Evolutionary conservation across 2,888 invertebrate genomes (phyloP), one percentile per base, ranked within the genome.

Genomic region (Amblyteles armatorius): DNA sequence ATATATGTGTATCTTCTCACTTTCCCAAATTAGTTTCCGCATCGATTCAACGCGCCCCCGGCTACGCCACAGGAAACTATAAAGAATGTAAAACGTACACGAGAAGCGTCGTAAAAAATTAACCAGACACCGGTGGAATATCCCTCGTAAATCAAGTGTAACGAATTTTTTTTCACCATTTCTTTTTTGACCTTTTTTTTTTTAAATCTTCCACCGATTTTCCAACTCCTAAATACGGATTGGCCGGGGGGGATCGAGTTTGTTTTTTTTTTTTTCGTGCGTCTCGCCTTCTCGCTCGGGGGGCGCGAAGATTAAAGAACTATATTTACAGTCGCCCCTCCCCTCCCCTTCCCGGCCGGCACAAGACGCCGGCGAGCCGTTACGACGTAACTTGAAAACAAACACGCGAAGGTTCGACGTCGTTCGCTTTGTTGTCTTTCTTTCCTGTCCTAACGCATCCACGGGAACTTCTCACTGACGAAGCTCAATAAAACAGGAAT

Each of bases 361-460:
- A 2, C 60, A 29, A 69, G 60, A 69, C 74, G 33, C 57, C 65
- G 40, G 74, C 40, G 79, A 83, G 2, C 13, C 79, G 78, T 76
- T 60, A 83, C 81, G 85, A 88, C 87, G 44, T 44, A 88, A 87
- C 90, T 91, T 86, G 89, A 91, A 91, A 92, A 91, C 89, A 92
- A 92, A 91, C 91, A 90, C 89, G 3, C 89, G 90, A n/a, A 65
- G 73, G 55, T 65, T 52, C 55, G 65, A 55, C 79, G 73, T 79
- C 52, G 71, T 22, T 72, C 60, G 19, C 79, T 65, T 73, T 80
- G 72, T 79, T 80, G 33, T 72, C 79, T 65, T 80, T 79, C 44
- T 79, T 60, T 52, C 52, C 50, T 33, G 60, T 60, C 63, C 26
- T 65, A 65, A 50, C 33, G 72, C 40, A 73, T 55, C 65, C 33